Conservation (phyloP, 1,140 invertebrate species). For the Venustaconcha ellipsiformis region DNA sequence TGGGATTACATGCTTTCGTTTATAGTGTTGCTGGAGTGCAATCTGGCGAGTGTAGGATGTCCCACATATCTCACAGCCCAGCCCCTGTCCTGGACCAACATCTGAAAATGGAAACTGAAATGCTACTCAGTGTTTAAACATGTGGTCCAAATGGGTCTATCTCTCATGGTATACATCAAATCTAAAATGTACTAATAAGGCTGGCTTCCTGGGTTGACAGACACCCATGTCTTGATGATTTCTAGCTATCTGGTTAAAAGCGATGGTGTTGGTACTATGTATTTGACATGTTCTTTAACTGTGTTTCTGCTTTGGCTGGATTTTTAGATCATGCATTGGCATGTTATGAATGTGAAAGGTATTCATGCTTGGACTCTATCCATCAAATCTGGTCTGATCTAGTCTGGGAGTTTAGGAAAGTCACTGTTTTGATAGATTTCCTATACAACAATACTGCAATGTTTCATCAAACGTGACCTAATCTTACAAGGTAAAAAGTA, state of each 20-base stretch:
- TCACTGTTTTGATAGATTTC: too few relatives aligned
- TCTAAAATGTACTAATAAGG: neutral
- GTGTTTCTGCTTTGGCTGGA: too few relatives aligned
- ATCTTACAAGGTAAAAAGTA: too few relatives aligned
- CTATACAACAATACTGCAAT: too few relatives aligned
- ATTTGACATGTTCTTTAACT: neutral
- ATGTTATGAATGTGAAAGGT: too few relatives aligned
- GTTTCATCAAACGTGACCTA: too few relatives aligned
- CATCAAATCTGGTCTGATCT: too few relatives aligned
- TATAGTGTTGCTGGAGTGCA: slow-evolving; percentile 44
- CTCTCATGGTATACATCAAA: neutral
- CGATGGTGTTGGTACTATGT: neutral
- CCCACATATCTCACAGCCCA: slow-evolving; percentile 46
- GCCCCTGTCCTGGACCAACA: slow-evolving; percentile 27
- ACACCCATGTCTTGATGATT: neutral
- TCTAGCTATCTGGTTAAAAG: neutral
- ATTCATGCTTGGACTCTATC: too few relatives aligned
- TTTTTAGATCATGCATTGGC: too few relatives aligned
- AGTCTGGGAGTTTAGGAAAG: too few relatives aligned
- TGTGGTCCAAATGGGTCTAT: neutral
- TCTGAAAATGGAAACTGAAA: slow-evolving; percentile 31
- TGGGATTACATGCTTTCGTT: slow-evolving; percentile 38
- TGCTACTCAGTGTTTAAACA: neutral
- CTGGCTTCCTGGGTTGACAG: neutral
- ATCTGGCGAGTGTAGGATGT: slow-evolving; percentile 38